Percentiles rank a stretch among this genome's conserved stretches.
Conservation (phyloP, 2,888 invertebrate genomes). For the Tridacna crocea region DNA sequence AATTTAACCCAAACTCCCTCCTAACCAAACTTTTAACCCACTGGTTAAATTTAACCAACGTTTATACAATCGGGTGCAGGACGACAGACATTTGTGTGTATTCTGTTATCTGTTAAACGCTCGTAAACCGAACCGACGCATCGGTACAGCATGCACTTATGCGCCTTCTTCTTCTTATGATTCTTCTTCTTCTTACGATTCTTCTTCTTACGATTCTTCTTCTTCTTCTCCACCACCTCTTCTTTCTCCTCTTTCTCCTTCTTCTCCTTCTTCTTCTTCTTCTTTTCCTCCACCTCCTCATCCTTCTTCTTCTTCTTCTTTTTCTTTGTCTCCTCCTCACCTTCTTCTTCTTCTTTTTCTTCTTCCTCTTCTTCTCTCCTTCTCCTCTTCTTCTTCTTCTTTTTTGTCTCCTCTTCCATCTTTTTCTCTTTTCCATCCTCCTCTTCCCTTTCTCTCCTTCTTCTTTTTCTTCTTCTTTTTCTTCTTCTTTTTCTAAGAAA, state of each 20-base stretch:
- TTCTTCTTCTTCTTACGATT: not conserved
- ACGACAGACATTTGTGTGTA: too few species aligned
- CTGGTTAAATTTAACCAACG: too few species aligned
- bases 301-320: not conserved
- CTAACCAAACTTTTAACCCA: too few species aligned
- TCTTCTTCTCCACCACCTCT: not conserved
- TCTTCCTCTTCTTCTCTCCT: not conserved
- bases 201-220: not conserved
- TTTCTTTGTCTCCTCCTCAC: not conserved
- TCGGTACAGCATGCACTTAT: too few species aligned
- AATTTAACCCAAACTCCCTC: too few species aligned
- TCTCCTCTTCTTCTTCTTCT: too few species aligned
- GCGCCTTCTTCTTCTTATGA: not conserved
- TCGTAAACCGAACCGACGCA: too few species aligned
- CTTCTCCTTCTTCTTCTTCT: not conserved
- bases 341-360: constrained; percentile 2
- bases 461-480: not conserved
- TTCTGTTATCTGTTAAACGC: too few species aligned
- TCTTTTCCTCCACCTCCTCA: not conserved
- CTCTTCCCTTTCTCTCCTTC: not conserved
- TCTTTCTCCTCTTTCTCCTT: not conserved
- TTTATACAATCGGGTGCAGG: too few species aligned
- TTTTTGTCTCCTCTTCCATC: not conserved
- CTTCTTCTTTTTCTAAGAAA: too few species aligned
- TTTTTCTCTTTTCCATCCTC: not conserved